Conservation (phyloP, 2,113 vertebrate genomes). For the Lepisosteus oculatus region DNA sequence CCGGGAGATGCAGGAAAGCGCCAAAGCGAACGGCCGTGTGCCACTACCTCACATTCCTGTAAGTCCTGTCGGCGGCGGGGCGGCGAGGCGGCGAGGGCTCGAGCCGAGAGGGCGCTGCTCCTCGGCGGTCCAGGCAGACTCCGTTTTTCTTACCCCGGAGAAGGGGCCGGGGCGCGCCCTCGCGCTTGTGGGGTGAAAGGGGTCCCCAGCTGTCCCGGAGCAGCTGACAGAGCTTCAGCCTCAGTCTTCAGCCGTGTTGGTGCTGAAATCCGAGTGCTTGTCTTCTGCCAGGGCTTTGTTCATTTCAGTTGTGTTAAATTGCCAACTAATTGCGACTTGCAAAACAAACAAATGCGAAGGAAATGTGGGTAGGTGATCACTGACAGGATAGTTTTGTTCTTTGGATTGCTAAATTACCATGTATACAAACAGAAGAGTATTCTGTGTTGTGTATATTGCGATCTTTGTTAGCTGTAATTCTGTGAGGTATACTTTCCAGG, state of each 20-base stretch:
- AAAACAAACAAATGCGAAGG: background rate
- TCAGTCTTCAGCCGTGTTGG: too few species aligned
- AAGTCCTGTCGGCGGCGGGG: constrained; percentile 56
- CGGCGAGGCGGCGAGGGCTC: background rate
- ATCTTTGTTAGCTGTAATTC: too few species aligned
- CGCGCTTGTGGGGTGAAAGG: background rate
- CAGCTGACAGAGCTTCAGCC: too few species aligned
- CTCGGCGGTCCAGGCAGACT: too few species aligned
- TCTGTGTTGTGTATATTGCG: too few species aligned
- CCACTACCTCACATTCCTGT: constrained; percentile 99
- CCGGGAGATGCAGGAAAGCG: constrained; percentile 97
- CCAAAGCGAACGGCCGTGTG: constrained; percentile 95
- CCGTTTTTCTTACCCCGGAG: too few species aligned
- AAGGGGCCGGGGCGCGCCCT: background rate
- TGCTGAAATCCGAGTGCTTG: constrained; percentile 2
- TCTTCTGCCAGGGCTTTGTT: background rate
- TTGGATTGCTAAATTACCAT: too few species aligned
- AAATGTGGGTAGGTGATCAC: background rate
- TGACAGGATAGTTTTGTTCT: background rate
- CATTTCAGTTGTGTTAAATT: background rate
- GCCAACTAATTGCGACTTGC: constrained; percentile 16
- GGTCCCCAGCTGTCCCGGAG: background rate
- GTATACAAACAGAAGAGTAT: too few species aligned
- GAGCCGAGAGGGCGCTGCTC: background rate
- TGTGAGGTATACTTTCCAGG: too few species aligned